These are phyloP conservation scores for Acleris emargana DNA, from an alignment of 2,888 invertebrate species.

Conservation along the genomic window DNA sequence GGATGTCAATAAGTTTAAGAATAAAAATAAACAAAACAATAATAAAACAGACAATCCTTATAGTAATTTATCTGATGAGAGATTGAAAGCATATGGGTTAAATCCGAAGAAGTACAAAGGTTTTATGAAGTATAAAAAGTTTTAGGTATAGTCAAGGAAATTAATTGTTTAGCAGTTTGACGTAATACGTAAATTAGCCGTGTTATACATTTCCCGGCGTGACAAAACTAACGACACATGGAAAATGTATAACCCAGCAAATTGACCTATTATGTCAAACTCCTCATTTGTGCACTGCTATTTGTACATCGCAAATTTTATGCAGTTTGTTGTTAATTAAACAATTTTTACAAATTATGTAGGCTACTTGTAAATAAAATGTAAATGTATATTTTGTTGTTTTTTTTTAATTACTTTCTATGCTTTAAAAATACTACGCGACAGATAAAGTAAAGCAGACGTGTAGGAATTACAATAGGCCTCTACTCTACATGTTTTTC, in stretches of 20 bases:
- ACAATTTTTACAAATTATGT: not conserved
- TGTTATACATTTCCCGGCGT: too few species aligned
- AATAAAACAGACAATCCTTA: conserved; percentile 60
- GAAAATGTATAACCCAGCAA: too few species aligned
- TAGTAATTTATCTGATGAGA: conserved; percentile 87
- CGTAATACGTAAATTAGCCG: too few species aligned
- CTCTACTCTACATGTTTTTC: too few species aligned
- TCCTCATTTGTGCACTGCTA: not conserved
- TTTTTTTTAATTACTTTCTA: too few species aligned
- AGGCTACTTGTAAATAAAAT: conserved; percentile 5
- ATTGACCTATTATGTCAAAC: too few species aligned
- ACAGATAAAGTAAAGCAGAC: too few species aligned
- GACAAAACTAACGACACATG: too few species aligned
- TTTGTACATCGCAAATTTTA: not conserved
- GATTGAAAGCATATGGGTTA: conserved; percentile 95
- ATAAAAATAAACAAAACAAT: conserved; percentile 49
- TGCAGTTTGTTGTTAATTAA: not conserved
- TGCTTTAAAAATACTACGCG: too few species aligned
- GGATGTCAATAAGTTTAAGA: conserved; percentile 50
- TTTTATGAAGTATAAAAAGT: conserved; percentile 87
- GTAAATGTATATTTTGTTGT: too few species aligned
- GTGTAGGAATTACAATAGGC: too few species aligned
- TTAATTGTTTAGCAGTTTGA: too few species aligned
- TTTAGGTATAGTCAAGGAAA: conserved; percentile 47
- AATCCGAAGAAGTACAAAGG: conserved; percentile 95